A percentile compares a stretch with the other conserved stretches of the same genome.
These are phyloP conservation scores for Trichogramma dendrolimi DNA, from an alignment of 2,888 invertebrate species.

Conservation along the genomic window DNA sequence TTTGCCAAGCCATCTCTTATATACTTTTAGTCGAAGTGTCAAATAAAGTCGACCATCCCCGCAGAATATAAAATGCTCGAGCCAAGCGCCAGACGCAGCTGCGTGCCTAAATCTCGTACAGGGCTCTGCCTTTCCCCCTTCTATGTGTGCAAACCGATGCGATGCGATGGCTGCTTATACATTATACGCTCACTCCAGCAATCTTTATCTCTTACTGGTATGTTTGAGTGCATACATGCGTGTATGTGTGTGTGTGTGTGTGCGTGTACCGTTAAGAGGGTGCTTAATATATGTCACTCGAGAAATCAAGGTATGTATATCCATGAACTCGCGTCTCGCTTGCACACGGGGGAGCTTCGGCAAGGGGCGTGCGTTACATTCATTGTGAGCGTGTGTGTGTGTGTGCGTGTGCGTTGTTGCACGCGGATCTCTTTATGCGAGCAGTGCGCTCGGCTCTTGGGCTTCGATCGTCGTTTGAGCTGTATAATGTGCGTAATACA, in stretches of 20 bases:
- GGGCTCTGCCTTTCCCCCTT: not conserved
- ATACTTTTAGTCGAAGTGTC: conserved; percentile 21
- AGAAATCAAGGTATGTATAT: conserved; percentile 46
- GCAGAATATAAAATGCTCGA: not conserved
- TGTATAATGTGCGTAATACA: too few relatives aligned
- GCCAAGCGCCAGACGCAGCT: conserved; percentile 22
- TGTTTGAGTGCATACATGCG: too few relatives aligned
- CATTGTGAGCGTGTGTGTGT: too few relatives aligned
- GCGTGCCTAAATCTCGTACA: conserved; percentile 19
- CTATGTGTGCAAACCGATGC: too few relatives aligned
- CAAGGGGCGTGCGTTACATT: not conserved
- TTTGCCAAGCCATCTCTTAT: conserved; percentile 1
- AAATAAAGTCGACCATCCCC: conserved; percentile 24
- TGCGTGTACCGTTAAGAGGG: conserved; percentile 29
- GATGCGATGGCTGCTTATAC: too few relatives aligned
- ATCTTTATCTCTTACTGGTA: conserved; percentile 2
- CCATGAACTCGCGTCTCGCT: conserved; percentile 31
- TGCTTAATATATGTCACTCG: conserved; percentile 47
- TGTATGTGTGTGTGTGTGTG: too few relatives aligned
- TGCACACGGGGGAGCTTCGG: conserved; percentile 35
- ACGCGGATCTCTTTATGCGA: too few relatives aligned
- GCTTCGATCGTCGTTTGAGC: too few relatives aligned
- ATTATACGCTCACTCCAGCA: not conserved
- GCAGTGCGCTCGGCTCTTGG: too few relatives aligned
- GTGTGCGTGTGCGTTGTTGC: too few relatives aligned